These are phyloP conservation scores for Austrofundulus limnaeus DNA, from an alignment of 2,113 vertebrate species.

Conservation along the genomic window DNA sequence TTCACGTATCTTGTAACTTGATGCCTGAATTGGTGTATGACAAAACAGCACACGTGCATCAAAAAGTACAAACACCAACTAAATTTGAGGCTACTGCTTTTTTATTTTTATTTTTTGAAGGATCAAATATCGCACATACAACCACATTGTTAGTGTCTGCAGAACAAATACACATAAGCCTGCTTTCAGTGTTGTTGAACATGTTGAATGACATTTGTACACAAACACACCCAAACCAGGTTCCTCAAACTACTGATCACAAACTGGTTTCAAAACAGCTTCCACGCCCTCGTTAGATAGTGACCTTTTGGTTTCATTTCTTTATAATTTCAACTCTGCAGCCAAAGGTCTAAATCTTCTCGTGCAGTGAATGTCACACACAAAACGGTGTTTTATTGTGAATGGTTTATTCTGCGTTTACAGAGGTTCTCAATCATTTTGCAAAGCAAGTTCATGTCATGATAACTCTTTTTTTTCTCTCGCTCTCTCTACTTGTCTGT, in stretches of 20 bases:
- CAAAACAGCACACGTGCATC: neutral
- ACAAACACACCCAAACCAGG: constrained; percentile 9
- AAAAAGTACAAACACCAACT: neutral
- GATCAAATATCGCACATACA: constrained; percentile 8
- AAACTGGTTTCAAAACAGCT: constrained; percentile 24
- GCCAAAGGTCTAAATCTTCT: constrained; percentile 12
- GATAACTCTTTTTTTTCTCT: constrained; percentile 14
- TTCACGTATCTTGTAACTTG: neutral
- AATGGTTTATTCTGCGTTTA: neutral
- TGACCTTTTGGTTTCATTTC: constrained; percentile 41
- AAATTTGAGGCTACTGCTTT: constrained; percentile 1
- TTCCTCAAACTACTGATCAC: constrained; percentile 30
- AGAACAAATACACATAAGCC: constrained; percentile 24
- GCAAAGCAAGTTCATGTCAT: neutral
- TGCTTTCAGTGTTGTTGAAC: constrained; percentile 23
- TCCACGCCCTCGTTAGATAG: constrained; percentile 39
- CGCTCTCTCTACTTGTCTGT: neutral
- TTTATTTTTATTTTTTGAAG: too few species aligned
- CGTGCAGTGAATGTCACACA: constrained; percentile 28
- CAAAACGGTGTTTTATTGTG: neutral
- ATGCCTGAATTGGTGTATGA: neutral
- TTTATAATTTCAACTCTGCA: constrained; percentile 27
- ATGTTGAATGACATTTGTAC: constrained; percentile 28
- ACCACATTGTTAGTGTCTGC: neutral
- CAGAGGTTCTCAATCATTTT: constrained; percentile 24